Conservation (phyloP, 2,113 vertebrate species). For the Pungitius pungitius region DNA sequence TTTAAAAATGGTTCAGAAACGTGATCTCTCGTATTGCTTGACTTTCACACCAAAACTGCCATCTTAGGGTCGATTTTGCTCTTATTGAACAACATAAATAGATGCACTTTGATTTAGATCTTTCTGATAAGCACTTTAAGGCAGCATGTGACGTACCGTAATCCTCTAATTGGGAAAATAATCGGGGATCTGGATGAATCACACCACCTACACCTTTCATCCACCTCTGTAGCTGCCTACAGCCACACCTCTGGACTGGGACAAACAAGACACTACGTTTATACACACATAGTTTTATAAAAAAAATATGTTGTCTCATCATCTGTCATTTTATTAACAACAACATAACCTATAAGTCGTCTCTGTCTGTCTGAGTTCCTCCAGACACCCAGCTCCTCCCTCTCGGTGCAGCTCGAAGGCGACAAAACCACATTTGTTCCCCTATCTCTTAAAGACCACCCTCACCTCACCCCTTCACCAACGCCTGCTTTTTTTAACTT, state of each 20-base stretch:
- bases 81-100: not conserved
- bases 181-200: constrained; percentile 25
- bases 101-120: not conserved
- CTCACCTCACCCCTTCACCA: constrained; percentile 38
- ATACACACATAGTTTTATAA: not conserved
- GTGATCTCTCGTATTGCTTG: not conserved
- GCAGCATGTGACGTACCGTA: constrained; percentile 26
- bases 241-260: not conserved
- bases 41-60: not conserved
- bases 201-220: constrained; percentile 20
- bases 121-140: constrained; percentile 11
- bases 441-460: constrained; percentile 38
- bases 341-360: too few species aligned
- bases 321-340: too few species aligned
- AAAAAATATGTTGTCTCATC: not conserved
- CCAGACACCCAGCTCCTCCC: constrained; percentile 20
- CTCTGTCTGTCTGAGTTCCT: not conserved
- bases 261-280: not conserved
- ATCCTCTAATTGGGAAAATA: constrained; percentile 13
- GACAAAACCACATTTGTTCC: constrained; percentile 14
- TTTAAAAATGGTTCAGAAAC: not conserved
- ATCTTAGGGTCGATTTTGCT: not conserved
- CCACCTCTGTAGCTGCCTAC: constrained; percentile 1
- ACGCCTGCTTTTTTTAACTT: not conserved
- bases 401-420: not conserved